Evolutionary conservation across 1,140 invertebrate species (phyloP), one percentile per base, ranked within the genome.

Genomic region (Conus ventricosus): DNA sequence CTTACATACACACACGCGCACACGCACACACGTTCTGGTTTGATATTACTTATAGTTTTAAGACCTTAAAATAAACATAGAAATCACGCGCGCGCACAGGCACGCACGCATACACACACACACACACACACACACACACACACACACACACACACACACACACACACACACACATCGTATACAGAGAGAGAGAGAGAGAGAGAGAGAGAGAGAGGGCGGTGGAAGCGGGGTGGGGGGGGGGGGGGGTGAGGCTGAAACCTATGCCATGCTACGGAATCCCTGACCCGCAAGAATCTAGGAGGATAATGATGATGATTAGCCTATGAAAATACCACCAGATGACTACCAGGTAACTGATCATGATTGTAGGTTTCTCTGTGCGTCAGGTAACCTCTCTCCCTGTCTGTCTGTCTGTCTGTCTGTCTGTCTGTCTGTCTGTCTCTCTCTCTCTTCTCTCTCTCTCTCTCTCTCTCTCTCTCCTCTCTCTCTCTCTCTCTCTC

Each of bases 211-310:
- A 39, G 39, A 1, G 39, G 39, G 39, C 3, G 39, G 39, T 39
- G 39, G 39, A 39, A 39, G 39, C 39, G 39, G 39, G 39, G 39
- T 0, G 0, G 39, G 39, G 39, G 39, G 0, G 39, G 39, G 39
- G 39, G 39, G 0, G 39, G 4, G 0, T 54, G 20, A 15, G 27
- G 4, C 6, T 80, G 57, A n/a, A 53, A 86, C 20, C 51, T 10
- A 90, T 94, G 23, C 75, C 93, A 15, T 90, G 92, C 23, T 92
- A 91, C 39, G 89, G 88, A 8, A 55, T 93, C 53, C 92, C 92
- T 25, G 93, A 92, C 51, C 76, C 91, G 25, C 91, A 94, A 23
- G 93, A 93, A 90, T 91, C 54, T 23, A 57, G 91, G 92, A 91
- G 17, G 92, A 92, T 88, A 92, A 92, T 63, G 91, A 91, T 78